phyloP scores from a whole-genome alignment of 2,888 invertebrate genomes.

The Caenorhabditis sp. region DNA sequence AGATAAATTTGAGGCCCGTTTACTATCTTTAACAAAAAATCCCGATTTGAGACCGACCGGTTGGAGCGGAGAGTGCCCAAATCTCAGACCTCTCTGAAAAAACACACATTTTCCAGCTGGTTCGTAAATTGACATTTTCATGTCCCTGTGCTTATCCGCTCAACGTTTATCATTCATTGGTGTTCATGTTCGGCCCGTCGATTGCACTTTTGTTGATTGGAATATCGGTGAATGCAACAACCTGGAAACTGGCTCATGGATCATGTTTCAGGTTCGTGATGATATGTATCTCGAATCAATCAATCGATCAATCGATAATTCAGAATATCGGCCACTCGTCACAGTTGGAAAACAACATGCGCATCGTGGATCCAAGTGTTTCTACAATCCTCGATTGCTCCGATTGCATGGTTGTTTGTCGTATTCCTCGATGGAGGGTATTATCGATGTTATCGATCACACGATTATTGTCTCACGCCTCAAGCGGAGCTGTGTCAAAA shows the following conservation, averaged over 20 bases:
- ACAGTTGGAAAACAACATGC: constrained; percentile 51
- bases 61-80: too few relatives aligned
- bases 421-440: constrained; percentile 64
- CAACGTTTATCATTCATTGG: constrained; percentile 57
- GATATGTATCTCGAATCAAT: too few relatives aligned
- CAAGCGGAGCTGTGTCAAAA: constrained; percentile 48
- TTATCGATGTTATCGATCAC: constrained; percentile 57
- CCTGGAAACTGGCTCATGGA: constrained; percentile 64
- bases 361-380: constrained; percentile 61
- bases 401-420: constrained; percentile 64
- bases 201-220: constrained; percentile 44
- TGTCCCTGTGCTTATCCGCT: constrained; percentile 66
- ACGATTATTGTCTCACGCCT: constrained; percentile 48
- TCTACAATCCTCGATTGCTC: constrained; percentile 58
- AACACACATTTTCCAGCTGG: constrained; percentile 49
- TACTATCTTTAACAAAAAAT: too few relatives aligned
- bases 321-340: constrained; percentile 52
- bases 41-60: too few relatives aligned
- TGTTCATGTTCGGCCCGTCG: constrained; percentile 58
- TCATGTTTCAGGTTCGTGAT: constrained; percentile 62
- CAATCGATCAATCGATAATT: too few relatives aligned
- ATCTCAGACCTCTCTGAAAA: too few relatives aligned
- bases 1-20: too few relatives aligned
- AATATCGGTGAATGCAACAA: constrained; percentile 61
- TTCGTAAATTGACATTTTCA: constrained; percentile 59